These are phyloP conservation scores for Hydropotes inermis DNA, from an alignment of 2,113 vertebrate species.

Conservation along the genomic window DNA sequence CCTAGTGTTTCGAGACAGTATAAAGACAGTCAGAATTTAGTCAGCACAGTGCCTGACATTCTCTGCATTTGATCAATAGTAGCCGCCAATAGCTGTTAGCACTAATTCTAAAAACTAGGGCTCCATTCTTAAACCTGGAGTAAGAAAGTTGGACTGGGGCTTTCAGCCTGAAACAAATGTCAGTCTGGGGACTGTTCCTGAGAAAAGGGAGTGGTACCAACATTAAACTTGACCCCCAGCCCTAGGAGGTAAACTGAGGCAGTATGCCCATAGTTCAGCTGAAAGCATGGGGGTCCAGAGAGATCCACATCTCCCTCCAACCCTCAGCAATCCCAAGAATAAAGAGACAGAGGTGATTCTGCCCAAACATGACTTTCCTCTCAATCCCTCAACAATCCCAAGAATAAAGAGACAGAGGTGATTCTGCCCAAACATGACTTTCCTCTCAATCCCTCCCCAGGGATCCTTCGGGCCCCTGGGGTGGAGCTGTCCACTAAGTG, in stretches of 20 bases:
- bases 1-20: background rate
- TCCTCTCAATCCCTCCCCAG: background rate
- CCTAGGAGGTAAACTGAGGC: constrained; percentile 19
- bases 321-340: background rate
- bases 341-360: background rate
- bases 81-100: background rate
- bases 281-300: background rate
- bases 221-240: background rate
- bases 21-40: background rate
- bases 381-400: background rate
- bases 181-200: background rate
- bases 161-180: background rate
- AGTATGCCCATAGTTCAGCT: background rate
- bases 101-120: background rate
- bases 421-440: background rate
- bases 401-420: background rate
- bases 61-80: background rate
- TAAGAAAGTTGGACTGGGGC: background rate
- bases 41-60: background rate
- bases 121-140: background rate
- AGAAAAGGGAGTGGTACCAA: background rate
- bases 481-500: constrained; percentile 9
- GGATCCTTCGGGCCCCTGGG: background rate
- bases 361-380: constrained; percentile 9
- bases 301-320: background rate